Base-by-base conservation (phyloP, 1,140 invertebrate species). In the Penaeus chinensis region DNA sequence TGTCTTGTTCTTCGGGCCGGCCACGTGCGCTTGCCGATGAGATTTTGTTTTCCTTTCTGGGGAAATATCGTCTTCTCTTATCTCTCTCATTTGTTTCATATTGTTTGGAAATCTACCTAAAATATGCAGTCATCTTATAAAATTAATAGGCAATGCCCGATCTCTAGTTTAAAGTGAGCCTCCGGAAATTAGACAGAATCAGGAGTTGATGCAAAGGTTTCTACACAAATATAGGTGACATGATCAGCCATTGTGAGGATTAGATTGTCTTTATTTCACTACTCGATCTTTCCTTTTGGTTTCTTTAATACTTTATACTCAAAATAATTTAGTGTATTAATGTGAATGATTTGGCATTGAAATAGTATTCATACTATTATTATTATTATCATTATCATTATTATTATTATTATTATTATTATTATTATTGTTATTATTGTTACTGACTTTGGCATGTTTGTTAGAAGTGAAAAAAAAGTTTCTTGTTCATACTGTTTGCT, bases 121-220 rank as follows among this genome's bases (percentile, higher is more conserved):
- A 74, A 37, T 74, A 74, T 74, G 71, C 71, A 74, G 8, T 74
- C 71, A 24, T 74, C 27, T 78, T 82, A 82, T 62, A 63, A 82
- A 82, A 82, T 82, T 82, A 77, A 82, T 65, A 82, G 80, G 71
- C 81, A 76, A 24, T 69, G 69, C 71, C 74, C 79, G 47, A 42
- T 79, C 62, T 82, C 80, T 87, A 82, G 69, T 65, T 87, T 87
- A 87, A 79, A 87, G 80, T 87, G 85, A 87, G 85, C 85, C 82
- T 83, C 60, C 74, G 69, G 82, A 82, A 82, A 85, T 63, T 80
- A 78, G 76, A 79, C 77, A 87, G 78, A 82, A 87, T 87, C 85
- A 87, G 85, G 85, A 81, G 82, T 87, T 76, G 85, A 87, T 82
- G 85, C 85, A 87, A 87, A 87, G 81, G 80, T 87, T 87, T 87